phyloP scores from a whole-genome alignment of 2,797 vertebrate species.

The Chiloscyllium punctatum region DNA sequence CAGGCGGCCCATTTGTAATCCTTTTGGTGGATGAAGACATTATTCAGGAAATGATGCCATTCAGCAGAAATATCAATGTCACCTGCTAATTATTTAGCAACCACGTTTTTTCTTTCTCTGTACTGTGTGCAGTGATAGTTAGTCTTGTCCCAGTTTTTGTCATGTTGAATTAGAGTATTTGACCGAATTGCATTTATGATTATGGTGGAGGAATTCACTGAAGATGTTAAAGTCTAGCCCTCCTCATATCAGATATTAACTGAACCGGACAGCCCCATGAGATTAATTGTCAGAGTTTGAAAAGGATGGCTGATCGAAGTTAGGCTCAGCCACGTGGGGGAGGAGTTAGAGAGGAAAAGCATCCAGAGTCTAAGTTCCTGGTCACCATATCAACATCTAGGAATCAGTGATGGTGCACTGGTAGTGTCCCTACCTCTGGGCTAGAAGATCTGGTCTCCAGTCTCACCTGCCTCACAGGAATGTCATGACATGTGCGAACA shows the following conservation, averaged over 20 bases:
- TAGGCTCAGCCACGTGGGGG: background rate
- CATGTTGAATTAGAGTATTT: background rate
- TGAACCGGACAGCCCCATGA: too few relatives aligned
- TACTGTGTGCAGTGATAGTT: background rate
- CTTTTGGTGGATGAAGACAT: background rate
- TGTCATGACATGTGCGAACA: too few relatives aligned
- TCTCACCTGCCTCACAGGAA: too few relatives aligned
- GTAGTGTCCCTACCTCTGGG: too few relatives aligned
- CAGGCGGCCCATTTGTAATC: background rate
- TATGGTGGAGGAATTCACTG: background rate
- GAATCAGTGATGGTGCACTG: too few relatives aligned
- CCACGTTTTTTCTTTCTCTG: background rate
- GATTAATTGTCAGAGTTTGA: background rate
- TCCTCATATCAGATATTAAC: background rate
- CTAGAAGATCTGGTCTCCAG: too few relatives aligned
- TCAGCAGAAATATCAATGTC: conserved; percentile 12
- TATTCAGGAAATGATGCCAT: background rate
- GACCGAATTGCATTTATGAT: background rate
- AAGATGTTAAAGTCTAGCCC: background rate
- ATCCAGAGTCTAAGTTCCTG: background rate
- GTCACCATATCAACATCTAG: too few relatives aligned
- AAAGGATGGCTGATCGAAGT: background rate
- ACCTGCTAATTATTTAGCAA: background rate
- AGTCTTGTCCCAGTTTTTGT: background rate
- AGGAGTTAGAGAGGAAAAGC: background rate